A percentile compares a stretch with the other conserved stretches of the same genome.
Conservation (phyloP, 2,797 vertebrate species). For the Picus viridis region DNA sequence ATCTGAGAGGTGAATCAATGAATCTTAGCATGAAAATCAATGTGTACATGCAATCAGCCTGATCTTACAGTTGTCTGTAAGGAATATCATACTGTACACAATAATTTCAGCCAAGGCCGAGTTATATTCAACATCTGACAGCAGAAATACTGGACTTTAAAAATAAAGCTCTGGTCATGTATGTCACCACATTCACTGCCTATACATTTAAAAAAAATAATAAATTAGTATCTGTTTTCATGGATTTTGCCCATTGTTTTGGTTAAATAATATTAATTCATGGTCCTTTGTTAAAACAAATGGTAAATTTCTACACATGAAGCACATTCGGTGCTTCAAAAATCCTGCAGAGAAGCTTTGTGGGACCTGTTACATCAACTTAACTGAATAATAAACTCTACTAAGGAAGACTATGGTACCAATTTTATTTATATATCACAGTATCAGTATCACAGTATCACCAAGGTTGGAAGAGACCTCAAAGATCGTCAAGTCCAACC, state of each 20-base stretch:
- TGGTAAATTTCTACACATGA: background rate
- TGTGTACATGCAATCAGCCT: background rate
- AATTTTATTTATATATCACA: background rate
- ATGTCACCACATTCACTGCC: background rate
- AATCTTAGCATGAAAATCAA: constrained; percentile 33
- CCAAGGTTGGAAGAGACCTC: too few species aligned
- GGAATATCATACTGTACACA: background rate
- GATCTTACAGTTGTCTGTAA: background rate
- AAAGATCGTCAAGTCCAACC: too few species aligned
- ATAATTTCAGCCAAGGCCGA: background rate
- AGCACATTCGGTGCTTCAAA: background rate
- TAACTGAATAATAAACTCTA: background rate
- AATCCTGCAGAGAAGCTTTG: background rate
- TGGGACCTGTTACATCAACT: background rate
- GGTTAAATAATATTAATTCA: background rate
- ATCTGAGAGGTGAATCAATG: constrained; percentile 6
- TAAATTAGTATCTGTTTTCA: background rate
- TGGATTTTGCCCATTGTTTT: background rate
- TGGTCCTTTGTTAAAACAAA: background rate
- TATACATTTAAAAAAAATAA: background rate
- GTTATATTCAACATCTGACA: background rate
- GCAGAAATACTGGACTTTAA: background rate
- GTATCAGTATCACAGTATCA: too few species aligned
- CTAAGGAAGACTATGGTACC: background rate
- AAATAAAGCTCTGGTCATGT: background rate